Conservation (phyloP, 2,797 vertebrate species). For the Pteropus rufus region DNA sequence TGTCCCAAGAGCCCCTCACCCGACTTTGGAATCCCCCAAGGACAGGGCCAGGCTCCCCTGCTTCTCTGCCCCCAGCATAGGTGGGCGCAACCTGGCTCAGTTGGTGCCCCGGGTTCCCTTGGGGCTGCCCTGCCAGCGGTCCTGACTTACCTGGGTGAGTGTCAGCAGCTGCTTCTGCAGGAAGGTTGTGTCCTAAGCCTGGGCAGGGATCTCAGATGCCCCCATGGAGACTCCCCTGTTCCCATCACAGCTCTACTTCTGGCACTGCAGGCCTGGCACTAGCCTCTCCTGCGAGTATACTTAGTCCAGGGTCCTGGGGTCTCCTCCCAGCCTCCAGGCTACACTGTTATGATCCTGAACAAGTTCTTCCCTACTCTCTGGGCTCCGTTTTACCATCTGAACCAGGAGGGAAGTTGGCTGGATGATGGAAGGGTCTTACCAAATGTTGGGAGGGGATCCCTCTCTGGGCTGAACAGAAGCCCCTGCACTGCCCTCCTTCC, state of each 20-base stretch:
- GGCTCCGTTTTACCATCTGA: background rate
- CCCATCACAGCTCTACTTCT: slow-evolving; percentile 51
- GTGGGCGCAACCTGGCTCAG: background rate
- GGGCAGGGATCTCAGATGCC: slow-evolving; percentile 46
- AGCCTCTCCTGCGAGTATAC: slow-evolving; percentile 78
- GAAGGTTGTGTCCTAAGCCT: slow-evolving; percentile 70
- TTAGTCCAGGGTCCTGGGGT: background rate
- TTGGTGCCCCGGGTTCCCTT: background rate
- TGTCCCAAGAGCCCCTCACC: background rate
- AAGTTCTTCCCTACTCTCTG: background rate
- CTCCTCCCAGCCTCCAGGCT: background rate
- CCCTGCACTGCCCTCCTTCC: background rate
- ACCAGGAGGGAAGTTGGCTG: no score
- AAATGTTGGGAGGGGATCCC: background rate
- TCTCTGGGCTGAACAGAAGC: background rate
- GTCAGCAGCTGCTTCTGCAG: slow-evolving; percentile 67
- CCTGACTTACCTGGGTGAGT: slow-evolving; percentile 74
- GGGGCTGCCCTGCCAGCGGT: background rate
- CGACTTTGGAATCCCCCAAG: background rate
- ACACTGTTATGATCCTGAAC: background rate
- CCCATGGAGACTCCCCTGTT: background rate
- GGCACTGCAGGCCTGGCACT: slow-evolving; percentile 72
- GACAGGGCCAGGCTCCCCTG: background rate
- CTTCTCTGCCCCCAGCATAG: background rate
- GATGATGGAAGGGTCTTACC: background rate